These are phyloP conservation scores for Agriotes lineatus DNA, from an alignment of 2,888 invertebrate species.

Conservation along the genomic window DNA sequence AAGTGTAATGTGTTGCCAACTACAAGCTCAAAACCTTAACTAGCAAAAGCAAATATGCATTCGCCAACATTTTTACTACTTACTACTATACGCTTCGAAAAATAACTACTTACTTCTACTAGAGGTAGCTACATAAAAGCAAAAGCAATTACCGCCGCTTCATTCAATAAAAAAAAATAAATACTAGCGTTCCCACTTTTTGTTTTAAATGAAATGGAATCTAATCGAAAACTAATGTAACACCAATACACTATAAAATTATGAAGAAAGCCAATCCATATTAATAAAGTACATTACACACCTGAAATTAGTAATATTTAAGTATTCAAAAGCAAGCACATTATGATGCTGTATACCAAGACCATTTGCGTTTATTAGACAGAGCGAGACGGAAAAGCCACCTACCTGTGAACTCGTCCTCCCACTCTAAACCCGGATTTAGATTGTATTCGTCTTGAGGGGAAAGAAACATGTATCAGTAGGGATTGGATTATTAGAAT, in stretches of 20 bases:
- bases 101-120: not conserved
- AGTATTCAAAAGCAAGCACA: slow-evolving; percentile 39
- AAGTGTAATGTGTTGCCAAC: not conserved
- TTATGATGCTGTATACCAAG: slow-evolving; percentile 38
- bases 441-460: slow-evolving; percentile 99
- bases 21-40: slow-evolving; percentile 5
- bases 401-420: slow-evolving; percentile 99
- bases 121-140: not conserved
- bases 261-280: slow-evolving; percentile 17
- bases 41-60: not conserved
- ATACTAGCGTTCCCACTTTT: slow-evolving; percentile 21
- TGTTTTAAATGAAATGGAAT: not conserved
- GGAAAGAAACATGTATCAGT: slow-evolving; percentile 68
- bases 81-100: not conserved
- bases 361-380: slow-evolving; percentile 40
- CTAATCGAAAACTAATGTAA: slow-evolving; percentile 1
- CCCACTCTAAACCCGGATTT: slow-evolving; percentile 99
- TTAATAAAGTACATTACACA: slow-evolving; percentile 17
- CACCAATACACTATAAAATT: slow-evolving; percentile 10
- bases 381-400: slow-evolving; percentile 64
- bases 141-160: not conserved
- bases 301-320: slow-evolving; percentile 15
- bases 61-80: not conserved
- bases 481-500: slow-evolving; percentile 47
- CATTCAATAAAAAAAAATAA: slow-evolving; percentile 1